Evolutionary conservation across 2,113 vertebrate species (phyloP), one percentile per base, ranked within the genome.

Genomic region (Dipodomys merriami): DNA sequence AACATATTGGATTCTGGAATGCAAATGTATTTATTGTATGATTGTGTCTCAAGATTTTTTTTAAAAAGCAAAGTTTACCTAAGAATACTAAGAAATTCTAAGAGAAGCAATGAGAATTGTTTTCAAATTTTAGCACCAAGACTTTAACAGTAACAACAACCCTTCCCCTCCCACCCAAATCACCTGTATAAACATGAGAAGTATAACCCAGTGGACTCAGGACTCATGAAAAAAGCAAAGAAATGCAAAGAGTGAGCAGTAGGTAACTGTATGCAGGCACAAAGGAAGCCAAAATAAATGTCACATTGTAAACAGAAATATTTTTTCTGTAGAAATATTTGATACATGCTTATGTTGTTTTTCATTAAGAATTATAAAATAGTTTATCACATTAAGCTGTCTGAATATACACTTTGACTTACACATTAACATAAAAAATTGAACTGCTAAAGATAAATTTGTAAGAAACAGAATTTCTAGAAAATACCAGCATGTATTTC

Each of bases 191-290:
- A 78, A 71, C 13, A 67, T 62, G 15, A 49, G 53, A 57, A 57
- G 3, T 1, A 49, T 57, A 62, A 78, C 13, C 1, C 12, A 29
- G 78, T 78, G 6, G 23, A 11, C 25, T 3, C 11, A 9, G 1
- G n/a, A 4, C 7, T 65, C 2, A 73, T 27, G 16, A 30, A 5
- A 10, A 39, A 78, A 13, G 33, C 3, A 39, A 72, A 18, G 44
- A 3, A 68, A 23, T 2, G 49, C 5, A 30, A n/a, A 22, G 7
- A 69, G 6, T 7, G 33, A 25, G 39, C 1, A 18, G 9, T 3
- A 10, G 10, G 3, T 6, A 33, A 8, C 4, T 29, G 39, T 7
- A 1, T 10, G 25, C 29, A 6, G 6, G n/a, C 6, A 30, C 25
- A 35, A 11, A 88, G 11, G 29, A 44, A 33, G 13, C 10, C 69